Base-by-base conservation (phyloP, 2,888 invertebrate genomes). In the Teinopalpus imperialis region DNA sequence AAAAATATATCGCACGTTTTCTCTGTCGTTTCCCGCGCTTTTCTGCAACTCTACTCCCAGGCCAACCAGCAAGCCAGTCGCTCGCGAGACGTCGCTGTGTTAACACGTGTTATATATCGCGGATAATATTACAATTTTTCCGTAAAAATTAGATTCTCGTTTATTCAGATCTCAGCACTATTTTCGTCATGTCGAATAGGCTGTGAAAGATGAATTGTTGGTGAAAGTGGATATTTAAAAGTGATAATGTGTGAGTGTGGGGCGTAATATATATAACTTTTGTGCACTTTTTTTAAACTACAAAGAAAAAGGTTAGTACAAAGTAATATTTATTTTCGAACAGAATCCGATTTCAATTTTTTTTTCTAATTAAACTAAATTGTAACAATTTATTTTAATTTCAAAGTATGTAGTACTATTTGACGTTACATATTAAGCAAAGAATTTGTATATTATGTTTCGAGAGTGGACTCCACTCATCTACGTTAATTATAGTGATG, bases 11-110 rank as follows among this genome's bases (percentile, higher is more conserved):
- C 14, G 34, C 37, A 23, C 32, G 31, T 45, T 45, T 34, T 34
- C 27, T 10, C 34, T 3, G 30, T 8, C 35, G 20, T 43, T 43
- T 43, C 46, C 46, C 46, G 46, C 46, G 46, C 46, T 46, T 46
- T 46, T 40, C 40, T 26, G 29, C 40, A 35, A 34, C 34, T 21
- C 34, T 8, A 29, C 29, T 35, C 29, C 35, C 43, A 35, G 43
- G 43, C 21, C 46, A 20, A 8, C 18, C 40, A 26, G 18, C 26
- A 2, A 10, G 20, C 20, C 46, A 46, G 46, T 41, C 30, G 46
- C 35, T 35, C 46, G 40, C 39, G 31, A 27, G 27, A 27, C 26
- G 34, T 12, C 21, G 31, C 13, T 2, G 10, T 10, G 12, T 10
- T 1, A 9, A n/a, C 16, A 29, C 46, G 46, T 24, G 35, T 35